Percentiles rank a stretch among this genome's conserved stretches.
Conservation (phyloP, 2,888 invertebrate genomes). For the Macrophya annulata region DNA sequence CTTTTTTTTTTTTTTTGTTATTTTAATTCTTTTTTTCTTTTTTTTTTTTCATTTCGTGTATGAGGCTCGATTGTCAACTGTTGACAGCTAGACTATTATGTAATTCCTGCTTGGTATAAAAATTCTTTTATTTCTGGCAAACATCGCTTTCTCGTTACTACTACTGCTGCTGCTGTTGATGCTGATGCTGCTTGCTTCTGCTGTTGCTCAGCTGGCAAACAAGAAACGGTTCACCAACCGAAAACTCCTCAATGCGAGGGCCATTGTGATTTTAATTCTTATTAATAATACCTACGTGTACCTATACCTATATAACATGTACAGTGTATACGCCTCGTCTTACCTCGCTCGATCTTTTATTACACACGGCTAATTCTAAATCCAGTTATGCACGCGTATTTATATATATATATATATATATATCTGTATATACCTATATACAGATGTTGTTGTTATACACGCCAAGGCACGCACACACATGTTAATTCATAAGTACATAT, state of each 20-base stretch:
- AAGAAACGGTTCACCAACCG: slow-evolving; percentile 57
- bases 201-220: slow-evolving; percentile 50
- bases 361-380: slow-evolving; percentile 55
- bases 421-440: background rate
- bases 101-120: slow-evolving; percentile 29
- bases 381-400: slow-evolving; percentile 53
- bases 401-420: background rate
- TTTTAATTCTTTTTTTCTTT: background rate
- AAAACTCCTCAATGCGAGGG: slow-evolving; percentile 53
- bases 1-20: slow-evolving; percentile 17
- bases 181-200: background rate
- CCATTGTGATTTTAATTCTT: slow-evolving; percentile 59
- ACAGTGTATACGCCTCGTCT: background rate
- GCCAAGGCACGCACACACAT: background rate
- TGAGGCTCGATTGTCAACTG: slow-evolving; percentile 2
- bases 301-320: background rate
- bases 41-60: background rate
- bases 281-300: slow-evolving; percentile 44
- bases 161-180: background rate
- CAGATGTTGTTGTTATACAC: background rate
- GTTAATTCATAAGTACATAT: background rate
- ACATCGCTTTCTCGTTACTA: slow-evolving; percentile 25
- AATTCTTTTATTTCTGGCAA: slow-evolving; percentile 55
- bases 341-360: slow-evolving; percentile 32
- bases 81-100: slow-evolving; percentile 52